Conservation (phyloP, 2,797 vertebrate genomes). For the Mormyrops boulengeri region DNA sequence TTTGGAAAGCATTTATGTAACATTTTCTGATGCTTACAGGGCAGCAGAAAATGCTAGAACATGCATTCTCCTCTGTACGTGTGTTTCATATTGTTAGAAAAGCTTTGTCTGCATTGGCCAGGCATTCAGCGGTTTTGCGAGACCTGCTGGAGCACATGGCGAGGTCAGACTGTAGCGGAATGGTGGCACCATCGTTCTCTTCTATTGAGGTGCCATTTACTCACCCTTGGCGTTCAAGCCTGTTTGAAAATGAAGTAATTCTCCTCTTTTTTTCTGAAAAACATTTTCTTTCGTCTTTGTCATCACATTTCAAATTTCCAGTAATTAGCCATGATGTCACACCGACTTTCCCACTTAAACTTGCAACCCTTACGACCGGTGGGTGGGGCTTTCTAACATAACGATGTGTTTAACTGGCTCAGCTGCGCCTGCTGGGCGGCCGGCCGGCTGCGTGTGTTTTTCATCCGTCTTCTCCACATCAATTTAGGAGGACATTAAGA, state of each 20-base stretch:
- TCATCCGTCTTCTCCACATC: background rate
- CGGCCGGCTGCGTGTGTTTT: background rate
- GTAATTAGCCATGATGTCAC: conserved; percentile 21
- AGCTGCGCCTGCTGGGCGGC: background rate
- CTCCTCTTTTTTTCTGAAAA: background rate
- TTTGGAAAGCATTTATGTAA: background rate
- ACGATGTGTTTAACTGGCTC: background rate
- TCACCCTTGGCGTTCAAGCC: background rate
- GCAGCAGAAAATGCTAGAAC: background rate
- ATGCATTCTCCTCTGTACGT: background rate
- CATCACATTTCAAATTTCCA: background rate
- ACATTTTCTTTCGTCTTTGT: background rate
- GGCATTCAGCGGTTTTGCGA: background rate
- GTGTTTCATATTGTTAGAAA: background rate
- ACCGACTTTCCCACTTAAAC: conserved; percentile 8
- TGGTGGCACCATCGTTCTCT: background rate
- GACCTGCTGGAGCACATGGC: background rate
- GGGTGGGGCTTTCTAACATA: background rate
- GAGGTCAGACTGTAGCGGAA: background rate
- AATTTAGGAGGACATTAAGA: background rate
- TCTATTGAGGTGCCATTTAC: background rate
- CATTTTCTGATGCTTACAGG: background rate
- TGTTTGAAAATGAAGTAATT: conserved; percentile 7
- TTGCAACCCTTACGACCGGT: background rate
- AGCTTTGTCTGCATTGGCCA: background rate